Conservation (phyloP, 2,888 invertebrate species). For the Cephonodes hylas region DNA sequence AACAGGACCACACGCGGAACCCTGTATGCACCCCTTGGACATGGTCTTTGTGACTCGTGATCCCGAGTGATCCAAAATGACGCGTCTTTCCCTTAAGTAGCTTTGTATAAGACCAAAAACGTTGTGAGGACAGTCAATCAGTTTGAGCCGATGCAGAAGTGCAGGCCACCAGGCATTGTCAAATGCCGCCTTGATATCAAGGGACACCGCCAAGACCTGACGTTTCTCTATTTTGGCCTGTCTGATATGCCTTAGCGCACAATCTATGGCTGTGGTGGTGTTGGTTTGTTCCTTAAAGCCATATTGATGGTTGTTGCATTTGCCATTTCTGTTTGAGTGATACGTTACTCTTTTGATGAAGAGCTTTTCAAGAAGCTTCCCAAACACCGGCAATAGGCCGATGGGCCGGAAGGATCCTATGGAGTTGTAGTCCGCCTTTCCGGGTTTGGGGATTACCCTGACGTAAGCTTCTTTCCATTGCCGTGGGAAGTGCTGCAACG, state of each 20-base stretch:
- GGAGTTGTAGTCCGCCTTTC: conserved; percentile 12
- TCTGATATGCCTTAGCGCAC: conserved; percentile 13
- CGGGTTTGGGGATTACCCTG: conserved; percentile 31
- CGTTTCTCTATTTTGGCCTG: background rate
- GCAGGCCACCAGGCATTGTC: conserved; percentile 30
- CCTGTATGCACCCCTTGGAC: conserved; percentile 31
- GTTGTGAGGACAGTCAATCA: conserved; percentile 23
- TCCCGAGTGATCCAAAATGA: conserved; percentile 18
- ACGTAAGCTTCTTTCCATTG: conserved; percentile 16
- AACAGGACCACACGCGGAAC: conserved; percentile 25
- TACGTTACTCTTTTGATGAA: conserved; percentile 18
- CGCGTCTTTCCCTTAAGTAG: conserved; percentile 20
- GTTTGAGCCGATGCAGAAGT: conserved; percentile 19
- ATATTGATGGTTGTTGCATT: conserved; percentile 15
- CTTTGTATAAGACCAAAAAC: conserved; percentile 20
- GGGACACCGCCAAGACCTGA: conserved; percentile 18
- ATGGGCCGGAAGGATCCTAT: conserved; percentile 27
- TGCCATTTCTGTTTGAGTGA: background rate
- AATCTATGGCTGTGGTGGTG: conserved; percentile 16
- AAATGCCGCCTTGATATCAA: conserved; percentile 25
- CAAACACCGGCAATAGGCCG: conserved; percentile 25
- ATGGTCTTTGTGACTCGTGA: conserved; percentile 13
- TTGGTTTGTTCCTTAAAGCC: conserved; percentile 25
- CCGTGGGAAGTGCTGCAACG: conserved; percentile 14
- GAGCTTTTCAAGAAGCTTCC: conserved; percentile 26